A percentile compares a stretch with the other conserved stretches of the same genome.
phyloP scores from a whole-genome alignment of 2,888 invertebrate species.

The Drosophila mayaguana region DNA sequence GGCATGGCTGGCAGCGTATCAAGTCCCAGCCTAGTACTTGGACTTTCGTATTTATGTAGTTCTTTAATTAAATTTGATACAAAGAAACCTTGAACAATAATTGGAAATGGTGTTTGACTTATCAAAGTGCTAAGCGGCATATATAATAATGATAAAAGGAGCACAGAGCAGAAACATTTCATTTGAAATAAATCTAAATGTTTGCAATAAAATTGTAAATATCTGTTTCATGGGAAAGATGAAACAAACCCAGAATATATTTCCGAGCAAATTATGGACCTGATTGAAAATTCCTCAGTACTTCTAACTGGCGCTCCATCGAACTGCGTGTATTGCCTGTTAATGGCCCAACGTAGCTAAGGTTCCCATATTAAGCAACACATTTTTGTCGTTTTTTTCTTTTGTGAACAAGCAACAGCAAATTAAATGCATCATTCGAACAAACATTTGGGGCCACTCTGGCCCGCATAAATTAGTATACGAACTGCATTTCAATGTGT shows the following conservation, averaged over 20 bases:
- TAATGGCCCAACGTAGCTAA: conserved; percentile 25
- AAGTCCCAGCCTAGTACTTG: neutral
- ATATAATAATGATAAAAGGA: neutral
- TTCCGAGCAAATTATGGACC: neutral
- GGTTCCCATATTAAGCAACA: conserved; percentile 45
- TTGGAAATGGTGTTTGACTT: neutral
- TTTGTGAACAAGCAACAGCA: conserved; percentile 35
- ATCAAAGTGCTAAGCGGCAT: neutral
- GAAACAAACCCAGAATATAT: no score
- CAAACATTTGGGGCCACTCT: conserved; percentile 58
- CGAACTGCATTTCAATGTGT: conserved; percentile 56
- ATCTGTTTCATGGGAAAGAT: no score
- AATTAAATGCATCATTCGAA: conserved; percentile 75
- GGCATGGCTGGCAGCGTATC: neutral
- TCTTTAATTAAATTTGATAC: neutral
- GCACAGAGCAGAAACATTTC: neutral
- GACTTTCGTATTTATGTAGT: neutral
- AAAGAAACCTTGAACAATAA: neutral
- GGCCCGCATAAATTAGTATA: conserved; percentile 76
- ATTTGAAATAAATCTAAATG: no score
- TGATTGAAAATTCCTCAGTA: conserved; percentile 6
- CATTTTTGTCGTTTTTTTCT: neutral
- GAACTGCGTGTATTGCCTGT: conserved; percentile 42
- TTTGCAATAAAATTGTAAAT: no score
- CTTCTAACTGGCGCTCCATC: conserved; percentile 35